phyloP scores from a whole-genome alignment of 2,888 invertebrate genomes.

The Acholoe squamosa region DNA sequence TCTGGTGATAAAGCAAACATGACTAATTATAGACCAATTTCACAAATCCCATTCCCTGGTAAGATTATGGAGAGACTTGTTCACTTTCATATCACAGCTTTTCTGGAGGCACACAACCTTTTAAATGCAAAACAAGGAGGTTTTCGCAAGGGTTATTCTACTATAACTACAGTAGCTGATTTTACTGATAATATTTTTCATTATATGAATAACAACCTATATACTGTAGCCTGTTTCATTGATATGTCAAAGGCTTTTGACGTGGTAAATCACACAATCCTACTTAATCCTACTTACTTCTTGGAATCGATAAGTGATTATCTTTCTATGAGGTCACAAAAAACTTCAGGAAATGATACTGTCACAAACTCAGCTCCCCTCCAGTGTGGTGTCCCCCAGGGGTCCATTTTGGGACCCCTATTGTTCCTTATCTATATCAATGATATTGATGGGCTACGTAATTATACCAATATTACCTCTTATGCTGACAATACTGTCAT shows the following conservation, averaged over 20 bases:
- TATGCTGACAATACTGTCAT: no score
- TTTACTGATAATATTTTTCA: not conserved
- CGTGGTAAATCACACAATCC: not conserved
- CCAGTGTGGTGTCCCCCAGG: not conserved
- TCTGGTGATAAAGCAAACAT: not conserved
- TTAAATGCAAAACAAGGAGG: not conserved
- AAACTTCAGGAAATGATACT: not conserved
- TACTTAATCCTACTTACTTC: not conserved
- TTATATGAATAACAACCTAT: not conserved
- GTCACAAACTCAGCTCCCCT: not conserved
- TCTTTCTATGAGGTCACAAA: not conserved
- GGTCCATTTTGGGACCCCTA: not conserved
- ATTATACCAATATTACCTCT: no score
- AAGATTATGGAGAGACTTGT: not conserved
- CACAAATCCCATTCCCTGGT: not conserved
- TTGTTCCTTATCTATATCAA: not conserved
- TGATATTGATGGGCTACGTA: not conserved
- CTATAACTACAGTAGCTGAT: not conserved
- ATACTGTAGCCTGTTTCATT: not conserved
- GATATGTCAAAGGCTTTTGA: not conserved
- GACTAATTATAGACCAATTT: not conserved
- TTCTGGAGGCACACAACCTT: not conserved
- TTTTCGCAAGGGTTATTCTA: not conserved
- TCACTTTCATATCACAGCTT: not conserved
- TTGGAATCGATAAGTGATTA: not conserved